These are phyloP conservation scores for Myathropa florea DNA, from an alignment of 2,888 invertebrate species.

Conservation along the genomic window DNA sequence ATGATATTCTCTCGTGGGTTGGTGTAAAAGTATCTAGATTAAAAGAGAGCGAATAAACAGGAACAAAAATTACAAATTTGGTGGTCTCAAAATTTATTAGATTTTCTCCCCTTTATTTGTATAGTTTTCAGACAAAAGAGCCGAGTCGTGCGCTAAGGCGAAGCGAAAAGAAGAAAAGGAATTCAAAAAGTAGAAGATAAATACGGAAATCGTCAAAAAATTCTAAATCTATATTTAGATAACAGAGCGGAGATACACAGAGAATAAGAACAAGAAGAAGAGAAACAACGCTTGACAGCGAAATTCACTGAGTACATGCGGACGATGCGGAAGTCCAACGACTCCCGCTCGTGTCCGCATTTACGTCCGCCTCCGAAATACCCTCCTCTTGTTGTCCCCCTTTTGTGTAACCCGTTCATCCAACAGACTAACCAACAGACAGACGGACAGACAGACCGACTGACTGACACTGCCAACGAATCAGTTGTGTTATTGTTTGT, in stretches of 20 bases:
- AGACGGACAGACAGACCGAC: constrained; percentile 29
- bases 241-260: constrained; percentile 61
- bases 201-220: constrained; percentile 70
- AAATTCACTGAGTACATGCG: constrained; percentile 50
- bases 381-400: background rate
- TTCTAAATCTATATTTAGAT: constrained; percentile 70
- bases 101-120: constrained; percentile 9
- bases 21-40: background rate
- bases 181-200: constrained; percentile 38
- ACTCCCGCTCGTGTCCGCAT: constrained; percentile 66
- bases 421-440: constrained; percentile 4
- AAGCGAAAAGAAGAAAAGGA: constrained; percentile 22
- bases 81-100: constrained; percentile 27
- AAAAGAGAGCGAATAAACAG: background rate
- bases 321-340: constrained; percentile 71
- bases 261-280: constrained; percentile 7
- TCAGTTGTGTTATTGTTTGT: constrained; percentile 66
- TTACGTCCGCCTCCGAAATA: constrained; percentile 39
- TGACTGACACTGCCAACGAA: constrained; percentile 66
- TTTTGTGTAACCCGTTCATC: background rate
- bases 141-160: background rate
- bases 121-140: constrained; percentile 51
- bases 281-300: constrained; percentile 66
- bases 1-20: background rate
- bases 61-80: constrained; percentile 42